These are phyloP conservation scores for Pomacea canaliculata DNA, from an alignment of 2,888 invertebrate species.

Conservation along the genomic window DNA sequence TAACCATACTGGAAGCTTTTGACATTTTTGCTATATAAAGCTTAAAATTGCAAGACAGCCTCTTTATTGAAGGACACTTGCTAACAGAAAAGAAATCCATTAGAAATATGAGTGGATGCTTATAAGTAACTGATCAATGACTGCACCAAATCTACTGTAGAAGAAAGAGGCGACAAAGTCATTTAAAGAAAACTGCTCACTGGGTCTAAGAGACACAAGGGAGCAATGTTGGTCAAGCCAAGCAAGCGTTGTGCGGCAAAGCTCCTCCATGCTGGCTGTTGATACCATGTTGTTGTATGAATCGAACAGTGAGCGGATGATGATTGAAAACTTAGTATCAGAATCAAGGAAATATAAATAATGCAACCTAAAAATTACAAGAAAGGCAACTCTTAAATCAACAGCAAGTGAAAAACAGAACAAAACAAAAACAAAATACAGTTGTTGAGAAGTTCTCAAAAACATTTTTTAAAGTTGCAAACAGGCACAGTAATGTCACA, in stretches of 20 bases:
- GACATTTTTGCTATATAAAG: too few species aligned
- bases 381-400: background rate
- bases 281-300: slow-evolving; percentile 94
- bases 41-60: too few species aligned
- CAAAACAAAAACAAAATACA: background rate
- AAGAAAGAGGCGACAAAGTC: too few species aligned
- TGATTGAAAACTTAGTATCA: slow-evolving; percentile 84
- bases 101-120: too few species aligned
- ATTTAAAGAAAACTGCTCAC: slow-evolving; percentile 72
- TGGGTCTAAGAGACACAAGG: slow-evolving; percentile 91
- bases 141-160: too few species aligned
- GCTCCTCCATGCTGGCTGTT: slow-evolving; percentile 89
- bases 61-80: too few species aligned
- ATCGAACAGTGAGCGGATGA: slow-evolving; percentile 88
- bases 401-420: background rate
- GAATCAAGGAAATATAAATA: slow-evolving; percentile 70
- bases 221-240: slow-evolving; percentile 99
- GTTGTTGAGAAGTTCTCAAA: background rate
- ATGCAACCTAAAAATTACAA: too few species aligned
- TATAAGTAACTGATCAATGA: too few species aligned
- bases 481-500: too few species aligned
- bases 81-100: too few species aligned
- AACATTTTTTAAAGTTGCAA: too few species aligned
- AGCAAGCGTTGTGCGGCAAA: slow-evolving; percentile 89
- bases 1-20: too few species aligned